phyloP scores from a whole-genome alignment of 2,888 invertebrate genomes.

The Anoncus sp. region DNA sequence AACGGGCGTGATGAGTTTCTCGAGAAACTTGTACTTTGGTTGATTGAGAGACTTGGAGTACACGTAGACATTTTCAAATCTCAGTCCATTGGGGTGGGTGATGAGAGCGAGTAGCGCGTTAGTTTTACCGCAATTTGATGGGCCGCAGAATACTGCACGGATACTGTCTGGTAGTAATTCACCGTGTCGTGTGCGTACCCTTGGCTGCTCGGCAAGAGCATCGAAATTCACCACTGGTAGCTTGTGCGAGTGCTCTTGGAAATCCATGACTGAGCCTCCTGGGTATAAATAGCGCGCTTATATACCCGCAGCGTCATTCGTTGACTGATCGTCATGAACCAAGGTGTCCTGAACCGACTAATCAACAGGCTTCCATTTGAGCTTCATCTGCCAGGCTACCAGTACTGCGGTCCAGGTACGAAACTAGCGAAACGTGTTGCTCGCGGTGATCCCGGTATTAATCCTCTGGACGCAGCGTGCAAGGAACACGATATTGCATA shows the following conservation, averaged over 20 bases:
- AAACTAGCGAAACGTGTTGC: slow-evolving; percentile 71
- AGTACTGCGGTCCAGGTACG: slow-evolving; percentile 52
- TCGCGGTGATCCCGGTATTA: slow-evolving; percentile 68
- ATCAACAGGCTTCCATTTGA: slow-evolving; percentile 57
- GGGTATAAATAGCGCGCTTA: slow-evolving; percentile 38
- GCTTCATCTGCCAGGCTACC: slow-evolving; percentile 51
- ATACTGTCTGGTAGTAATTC: slow-evolving; percentile 71
- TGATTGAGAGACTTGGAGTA: slow-evolving; percentile 60
- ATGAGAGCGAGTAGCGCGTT: slow-evolving; percentile 63
- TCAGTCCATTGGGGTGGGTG: slow-evolving; percentile 59
- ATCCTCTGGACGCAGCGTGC: slow-evolving; percentile 75
- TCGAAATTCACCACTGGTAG: slow-evolving; percentile 49
- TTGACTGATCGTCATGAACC: not conserved
- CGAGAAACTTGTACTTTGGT: slow-evolving; percentile 72
- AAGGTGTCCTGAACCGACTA: slow-evolving; percentile 33
- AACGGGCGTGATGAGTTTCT: slow-evolving; percentile 64
- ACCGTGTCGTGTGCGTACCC: slow-evolving; percentile 63
- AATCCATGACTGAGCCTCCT: slow-evolving; percentile 32
- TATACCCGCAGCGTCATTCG: slow-evolving; percentile 29
- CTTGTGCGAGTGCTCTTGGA: slow-evolving; percentile 35
- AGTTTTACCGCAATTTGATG: slow-evolving; percentile 66
- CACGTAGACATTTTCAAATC: slow-evolving; percentile 65
- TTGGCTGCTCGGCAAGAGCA: slow-evolving; percentile 18
- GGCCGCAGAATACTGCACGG: slow-evolving; percentile 64
- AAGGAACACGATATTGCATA: slow-evolving; percentile 78